Evolutionary conservation across 92 coral and sea anemone genomes (phyloP).

Genomic region (Zoanthus solanderi): DNA sequence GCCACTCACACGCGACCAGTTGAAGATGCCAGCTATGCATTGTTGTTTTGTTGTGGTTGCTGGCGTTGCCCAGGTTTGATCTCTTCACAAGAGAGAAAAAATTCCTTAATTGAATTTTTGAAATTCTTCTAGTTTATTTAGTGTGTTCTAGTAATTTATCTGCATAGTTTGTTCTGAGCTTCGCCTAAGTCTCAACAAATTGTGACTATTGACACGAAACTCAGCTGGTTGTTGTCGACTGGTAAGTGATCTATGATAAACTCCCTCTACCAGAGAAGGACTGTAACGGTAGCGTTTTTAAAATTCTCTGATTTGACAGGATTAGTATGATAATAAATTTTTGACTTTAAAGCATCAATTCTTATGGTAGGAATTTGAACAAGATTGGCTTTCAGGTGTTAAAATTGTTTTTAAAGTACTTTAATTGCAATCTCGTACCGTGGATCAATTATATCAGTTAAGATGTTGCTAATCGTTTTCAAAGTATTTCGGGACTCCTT

Average conservation of each 20-base stretch:
- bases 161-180: neutral
- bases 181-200: neutral
- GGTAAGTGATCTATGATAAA: too few relatives aligned
- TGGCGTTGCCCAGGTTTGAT: neutral
- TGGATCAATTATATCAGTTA: too few relatives aligned
- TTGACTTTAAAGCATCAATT: neutral
- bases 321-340: neutral
- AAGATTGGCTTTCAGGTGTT: too few relatives aligned
- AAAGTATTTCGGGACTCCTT: neutral
- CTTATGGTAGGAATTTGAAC: too few relatives aligned
- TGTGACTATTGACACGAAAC: neutral
- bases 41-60: slow-evolving; percentile 36
- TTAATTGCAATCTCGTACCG: too few relatives aligned
- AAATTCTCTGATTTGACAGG: neutral
- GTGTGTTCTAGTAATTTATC: neutral
- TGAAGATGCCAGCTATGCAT: slow-evolving; percentile 1
- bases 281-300: neutral
- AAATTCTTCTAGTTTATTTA: neutral
- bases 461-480: neutral
- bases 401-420: too few relatives aligned
- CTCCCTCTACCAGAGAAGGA: too few relatives aligned
- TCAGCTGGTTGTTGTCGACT: too few relatives aligned
- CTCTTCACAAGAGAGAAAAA: neutral
- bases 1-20: neutral
- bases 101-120: neutral